These are phyloP conservation scores for Rhinella marina DNA, from an alignment of 2,797 vertebrate genomes.

Conservation along the genomic window DNA sequence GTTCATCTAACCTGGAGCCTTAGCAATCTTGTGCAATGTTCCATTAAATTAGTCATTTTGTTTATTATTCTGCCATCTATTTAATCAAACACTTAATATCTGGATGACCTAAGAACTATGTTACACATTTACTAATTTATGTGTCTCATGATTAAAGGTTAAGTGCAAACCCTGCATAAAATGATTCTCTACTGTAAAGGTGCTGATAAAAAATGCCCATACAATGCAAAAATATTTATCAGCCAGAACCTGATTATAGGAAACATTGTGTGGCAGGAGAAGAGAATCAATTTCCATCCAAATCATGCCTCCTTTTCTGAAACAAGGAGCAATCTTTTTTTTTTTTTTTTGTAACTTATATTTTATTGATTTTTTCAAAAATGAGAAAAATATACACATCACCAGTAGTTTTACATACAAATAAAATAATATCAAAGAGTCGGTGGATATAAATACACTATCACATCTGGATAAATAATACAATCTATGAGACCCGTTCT, in stretches of 20 bases:
- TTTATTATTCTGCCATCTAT: slow-evolving; percentile 19
- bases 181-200: slow-evolving; percentile 26
- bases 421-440: no score
- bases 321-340: no score
- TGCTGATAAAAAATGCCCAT: slow-evolving; percentile 59
- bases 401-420: no score
- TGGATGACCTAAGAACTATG: slow-evolving; percentile 57
- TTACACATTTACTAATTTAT: slow-evolving; percentile 68
- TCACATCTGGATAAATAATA: no score
- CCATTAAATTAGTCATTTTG: slow-evolving; percentile 5
- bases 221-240: slow-evolving; percentile 35
- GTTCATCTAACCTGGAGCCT: not conserved
- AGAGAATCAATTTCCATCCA: not conserved
- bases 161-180: slow-evolving; percentile 51
- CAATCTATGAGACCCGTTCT: no score
- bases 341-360: no score
- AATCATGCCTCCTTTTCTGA: not conserved
- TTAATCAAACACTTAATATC: slow-evolving; percentile 25
- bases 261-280: slow-evolving; percentile 1
- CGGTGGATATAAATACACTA: no score
- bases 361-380: no score
- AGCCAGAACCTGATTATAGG: slow-evolving; percentile 32
- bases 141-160: slow-evolving; percentile 57
- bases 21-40: not conserved
- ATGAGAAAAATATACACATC: no score